phyloP scores from a whole-genome alignment of 2,888 invertebrate genomes.

The Leucophenga maculata region DNA sequence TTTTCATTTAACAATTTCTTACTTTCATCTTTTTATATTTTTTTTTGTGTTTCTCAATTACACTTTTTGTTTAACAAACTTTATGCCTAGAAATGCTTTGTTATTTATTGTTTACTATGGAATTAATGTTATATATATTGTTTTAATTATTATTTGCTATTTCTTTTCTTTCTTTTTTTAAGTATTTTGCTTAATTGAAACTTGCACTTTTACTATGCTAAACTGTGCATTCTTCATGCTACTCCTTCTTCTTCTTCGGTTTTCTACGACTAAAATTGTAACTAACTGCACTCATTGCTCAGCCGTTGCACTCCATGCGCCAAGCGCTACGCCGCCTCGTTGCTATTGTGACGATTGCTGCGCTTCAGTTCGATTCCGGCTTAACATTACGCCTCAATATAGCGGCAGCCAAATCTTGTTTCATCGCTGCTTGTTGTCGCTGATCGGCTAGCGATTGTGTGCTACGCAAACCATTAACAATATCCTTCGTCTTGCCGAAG shows the following conservation, averaged over 20 bases:
- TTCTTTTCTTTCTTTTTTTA: slow-evolving; percentile 17
- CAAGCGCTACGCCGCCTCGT: slow-evolving; percentile 8
- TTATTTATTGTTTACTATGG: slow-evolving; percentile 39
- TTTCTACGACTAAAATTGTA: slow-evolving; percentile 17
- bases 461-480: slow-evolving; percentile 91
- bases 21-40: neutral
- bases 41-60: too few relatives aligned
- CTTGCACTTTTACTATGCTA: neutral
- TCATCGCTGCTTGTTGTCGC: slow-evolving; percentile 86
- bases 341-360: neutral
- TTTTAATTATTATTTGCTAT: slow-evolving; percentile 16
- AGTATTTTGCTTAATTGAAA: slow-evolving; percentile 28
- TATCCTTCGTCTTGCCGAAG: slow-evolving; percentile 99
- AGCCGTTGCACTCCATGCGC: neutral
- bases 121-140: slow-evolving; percentile 44
- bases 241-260: slow-evolving; percentile 5
- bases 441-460: slow-evolving; percentile 89
- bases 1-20: slow-evolving; percentile 27
- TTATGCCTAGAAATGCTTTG: slow-evolving; percentile 61
- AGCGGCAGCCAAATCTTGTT: slow-evolving; percentile 88
- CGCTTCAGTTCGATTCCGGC: slow-evolving; percentile 70
- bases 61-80: slow-evolving; percentile 54
- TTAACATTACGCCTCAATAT: slow-evolving; percentile 87
- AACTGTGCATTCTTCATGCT: slow-evolving; percentile 25
- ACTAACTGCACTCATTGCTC: neutral